These are phyloP conservation scores for Polyodon spathula DNA, from an alignment of 2,113 vertebrate species.

Conservation along the genomic window DNA sequence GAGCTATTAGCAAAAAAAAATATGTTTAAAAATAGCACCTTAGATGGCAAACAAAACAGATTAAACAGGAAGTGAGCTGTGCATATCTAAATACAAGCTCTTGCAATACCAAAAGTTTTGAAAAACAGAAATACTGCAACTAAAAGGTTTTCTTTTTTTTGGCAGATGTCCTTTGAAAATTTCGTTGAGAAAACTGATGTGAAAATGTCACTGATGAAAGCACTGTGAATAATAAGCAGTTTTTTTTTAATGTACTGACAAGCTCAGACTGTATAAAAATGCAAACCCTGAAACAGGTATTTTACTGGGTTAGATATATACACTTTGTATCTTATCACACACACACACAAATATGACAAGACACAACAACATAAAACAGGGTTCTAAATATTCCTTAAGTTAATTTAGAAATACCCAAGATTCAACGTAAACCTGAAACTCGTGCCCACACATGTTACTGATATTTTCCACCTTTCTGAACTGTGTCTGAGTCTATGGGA, in stretches of 20 bases:
- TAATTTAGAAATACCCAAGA: background rate
- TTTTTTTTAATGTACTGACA: no score
- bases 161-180: background rate
- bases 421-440: background rate
- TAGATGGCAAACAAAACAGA: constrained; percentile 71
- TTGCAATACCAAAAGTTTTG: constrained; percentile 16
- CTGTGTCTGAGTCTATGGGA: constrained; percentile 9
- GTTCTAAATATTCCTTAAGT: no score
- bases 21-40: constrained; percentile 71
- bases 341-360: no score
- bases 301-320: no score
- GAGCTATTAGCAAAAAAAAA: constrained; percentile 44
- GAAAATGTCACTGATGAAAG: no score
- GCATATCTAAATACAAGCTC: constrained; percentile 48
- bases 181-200: no score
- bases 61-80: constrained; percentile 85
- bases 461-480: constrained; percentile 17
- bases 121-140: constrained; percentile 33
- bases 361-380: no score
- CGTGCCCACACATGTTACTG: constrained; percentile 9
- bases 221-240: no score
- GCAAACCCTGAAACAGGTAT: no score
- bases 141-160: constrained; percentile 6
- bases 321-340: no score
- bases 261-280: no score